phyloP scores from a whole-genome alignment of 2,113 vertebrate genomes.

The Grammomys surdaster region DNA sequence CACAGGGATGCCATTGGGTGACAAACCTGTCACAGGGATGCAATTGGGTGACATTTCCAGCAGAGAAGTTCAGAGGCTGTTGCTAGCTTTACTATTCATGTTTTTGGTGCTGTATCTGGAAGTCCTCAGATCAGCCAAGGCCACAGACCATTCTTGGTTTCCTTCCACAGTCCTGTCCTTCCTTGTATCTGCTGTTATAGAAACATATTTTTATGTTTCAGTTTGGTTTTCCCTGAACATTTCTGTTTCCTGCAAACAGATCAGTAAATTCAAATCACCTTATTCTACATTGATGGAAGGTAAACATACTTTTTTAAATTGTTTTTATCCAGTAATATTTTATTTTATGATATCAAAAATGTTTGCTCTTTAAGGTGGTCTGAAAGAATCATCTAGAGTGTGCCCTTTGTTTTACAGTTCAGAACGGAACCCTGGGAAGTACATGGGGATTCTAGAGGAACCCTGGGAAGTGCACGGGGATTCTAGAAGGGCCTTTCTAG shows the following conservation, averaged over 20 bases:
- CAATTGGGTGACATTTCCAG: neutral
- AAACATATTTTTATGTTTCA: neutral
- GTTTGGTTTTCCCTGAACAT: neutral
- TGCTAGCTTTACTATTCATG: neutral
- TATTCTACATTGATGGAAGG: neutral
- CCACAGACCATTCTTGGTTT: neutral
- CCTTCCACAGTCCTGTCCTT: neutral
- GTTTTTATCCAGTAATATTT: constrained; percentile 51
- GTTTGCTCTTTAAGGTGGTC: constrained; percentile 63
- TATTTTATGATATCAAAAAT: constrained; percentile 61
- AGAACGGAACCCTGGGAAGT: constrained; percentile 53
- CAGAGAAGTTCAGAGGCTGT: neutral
- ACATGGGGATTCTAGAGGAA: constrained; percentile 53
- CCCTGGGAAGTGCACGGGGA: constrained; percentile 48
- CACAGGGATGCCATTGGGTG: no score
- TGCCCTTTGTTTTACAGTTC: constrained; percentile 52
- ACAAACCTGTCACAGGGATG: neutral
- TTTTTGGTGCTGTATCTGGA: neutral
- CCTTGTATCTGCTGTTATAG: neutral
- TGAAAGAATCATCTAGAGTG: constrained; percentile 43
- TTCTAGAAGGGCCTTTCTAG: constrained; percentile 51
- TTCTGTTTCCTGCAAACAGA: neutral
- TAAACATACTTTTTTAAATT: neutral
- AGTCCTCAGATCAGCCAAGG: neutral
- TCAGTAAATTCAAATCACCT: neutral